phyloP scores from a whole-genome alignment of 2,888 invertebrate genomes.

The Cataglyphis albicans region DNA sequence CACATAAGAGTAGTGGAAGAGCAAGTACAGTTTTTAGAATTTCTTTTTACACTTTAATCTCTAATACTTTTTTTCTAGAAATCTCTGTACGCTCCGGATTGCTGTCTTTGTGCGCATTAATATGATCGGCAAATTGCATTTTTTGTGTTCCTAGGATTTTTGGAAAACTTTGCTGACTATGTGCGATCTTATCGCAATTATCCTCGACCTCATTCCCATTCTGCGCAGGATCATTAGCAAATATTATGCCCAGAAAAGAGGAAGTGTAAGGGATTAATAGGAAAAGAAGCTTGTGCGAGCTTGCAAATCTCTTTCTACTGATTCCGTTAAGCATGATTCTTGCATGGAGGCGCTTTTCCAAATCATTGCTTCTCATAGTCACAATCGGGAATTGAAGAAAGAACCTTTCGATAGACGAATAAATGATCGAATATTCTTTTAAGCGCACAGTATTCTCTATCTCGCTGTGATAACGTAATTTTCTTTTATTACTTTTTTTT shows the following conservation, averaged over 20 bases:
- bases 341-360: constrained; percentile 31
- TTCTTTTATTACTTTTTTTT: constrained; percentile 14
- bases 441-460: constrained; percentile 2
- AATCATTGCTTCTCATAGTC: constrained; percentile 41
- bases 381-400: constrained; percentile 46
- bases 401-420: constrained; percentile 57
- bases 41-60: constrained; percentile 36
- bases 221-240: constrained; percentile 32
- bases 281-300: constrained; percentile 30
- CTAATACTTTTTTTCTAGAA: constrained; percentile 9
- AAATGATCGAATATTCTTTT: constrained; percentile 66
- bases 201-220: constrained; percentile 26
- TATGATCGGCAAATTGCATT: constrained; percentile 45
- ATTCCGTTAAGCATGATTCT: constrained; percentile 70
- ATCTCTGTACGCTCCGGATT: constrained; percentile 27
- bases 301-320: constrained; percentile 38
- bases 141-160: constrained; percentile 29
- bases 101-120: constrained; percentile 39
- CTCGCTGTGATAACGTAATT: background rate
- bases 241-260: constrained; percentile 34
- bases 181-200: constrained; percentile 31
- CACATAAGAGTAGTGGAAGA: background rate
- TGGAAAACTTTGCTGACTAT: constrained; percentile 36
- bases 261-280: constrained; percentile 28
- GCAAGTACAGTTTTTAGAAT: constrained; percentile 17